A percentile compares a stretch with the other conserved stretches of the same genome.
phyloP scores from a whole-genome alignment of 2,888 invertebrate genomes.

The Ptycholaimellus sp. region DNA sequence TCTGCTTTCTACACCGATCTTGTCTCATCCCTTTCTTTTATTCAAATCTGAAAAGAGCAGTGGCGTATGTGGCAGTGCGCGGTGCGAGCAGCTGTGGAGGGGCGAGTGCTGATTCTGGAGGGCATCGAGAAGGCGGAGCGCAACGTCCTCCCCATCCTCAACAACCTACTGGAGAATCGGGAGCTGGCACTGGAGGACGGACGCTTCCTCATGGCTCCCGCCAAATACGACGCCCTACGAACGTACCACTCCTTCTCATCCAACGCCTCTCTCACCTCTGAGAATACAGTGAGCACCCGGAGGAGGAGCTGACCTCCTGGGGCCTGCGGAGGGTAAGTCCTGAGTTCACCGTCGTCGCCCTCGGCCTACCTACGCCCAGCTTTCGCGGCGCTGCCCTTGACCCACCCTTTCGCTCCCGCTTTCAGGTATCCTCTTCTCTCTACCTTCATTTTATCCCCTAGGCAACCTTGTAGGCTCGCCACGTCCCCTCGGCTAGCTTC shows the following conservation, averaged over 20 bases:
- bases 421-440: too few species aligned
- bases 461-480: neutral
- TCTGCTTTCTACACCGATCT: conserved; percentile 79
- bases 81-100: conserved; percentile 65
- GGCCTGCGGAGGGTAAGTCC: conserved; percentile 72
- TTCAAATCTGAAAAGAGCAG: too few species aligned
- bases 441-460: too few species aligned
- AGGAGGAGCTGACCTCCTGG: conserved; percentile 54
- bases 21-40: conserved; percentile 35
- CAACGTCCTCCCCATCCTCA: conserved; percentile 79
- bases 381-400: conserved; percentile 78
- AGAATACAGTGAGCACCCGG: conserved; percentile 44
- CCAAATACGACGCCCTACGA: conserved; percentile 71
- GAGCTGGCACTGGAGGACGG: conserved; percentile 96
- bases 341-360: conserved; percentile 67
- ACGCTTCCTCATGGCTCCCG: conserved; percentile 61
- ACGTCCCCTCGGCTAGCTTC: neutral
- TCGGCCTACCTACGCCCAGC: conserved; percentile 65
- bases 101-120: conserved; percentile 64
- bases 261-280: too few species aligned
- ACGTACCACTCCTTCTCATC: too few species aligned
- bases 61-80: conserved; percentile 43
- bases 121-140: conserved; percentile 92
- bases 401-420: conserved; percentile 65
- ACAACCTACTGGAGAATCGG: conserved; percentile 79